These are phyloP conservation scores for Diarsia mendica DNA, from an alignment of 2,888 invertebrate genomes.

Conservation along the genomic window DNA sequence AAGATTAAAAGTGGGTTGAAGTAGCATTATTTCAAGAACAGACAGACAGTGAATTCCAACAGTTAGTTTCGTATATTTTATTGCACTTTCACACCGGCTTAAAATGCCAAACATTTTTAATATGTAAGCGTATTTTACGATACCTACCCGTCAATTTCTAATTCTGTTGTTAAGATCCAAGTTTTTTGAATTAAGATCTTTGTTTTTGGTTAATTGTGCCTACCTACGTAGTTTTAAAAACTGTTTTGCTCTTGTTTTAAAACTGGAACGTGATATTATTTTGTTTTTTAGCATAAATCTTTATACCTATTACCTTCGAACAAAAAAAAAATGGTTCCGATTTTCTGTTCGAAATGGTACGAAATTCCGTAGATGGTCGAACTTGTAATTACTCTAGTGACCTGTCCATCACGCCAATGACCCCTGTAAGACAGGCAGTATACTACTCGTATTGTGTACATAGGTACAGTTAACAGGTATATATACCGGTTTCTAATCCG, in stretches of 20 bases:
- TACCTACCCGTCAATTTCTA: constrained; percentile 10
- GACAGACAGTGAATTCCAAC: constrained; percentile 25
- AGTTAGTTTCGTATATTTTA: constrained; percentile 51
- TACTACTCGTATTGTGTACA: too few relatives aligned
- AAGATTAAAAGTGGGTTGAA: constrained; percentile 20
- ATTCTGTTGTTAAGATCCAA: constrained; percentile 1
- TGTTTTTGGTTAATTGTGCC: neutral
- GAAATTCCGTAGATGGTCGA: neutral
- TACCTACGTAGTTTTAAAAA: neutral
- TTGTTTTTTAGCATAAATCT: neutral
- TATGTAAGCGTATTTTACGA: constrained; percentile 31
- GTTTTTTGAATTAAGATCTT: constrained; percentile 2
- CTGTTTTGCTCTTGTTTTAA: neutral
- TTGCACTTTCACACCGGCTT: constrained; percentile 58
- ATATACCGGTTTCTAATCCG: neutral
- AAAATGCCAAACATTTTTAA: constrained; percentile 36
- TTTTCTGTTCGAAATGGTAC: too few relatives aligned
- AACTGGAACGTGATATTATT: neutral
- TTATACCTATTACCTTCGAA: neutral
- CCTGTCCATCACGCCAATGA: neutral
- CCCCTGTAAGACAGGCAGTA: neutral
- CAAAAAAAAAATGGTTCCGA: too few relatives aligned
- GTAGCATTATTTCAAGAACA: constrained; percentile 36
- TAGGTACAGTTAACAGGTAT: neutral
- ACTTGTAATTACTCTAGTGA: neutral